Percentiles rank a stretch among this genome's conserved stretches.
phyloP scores from a whole-genome alignment of 2,113 vertebrate species.

The Delphinus delphis region DNA sequence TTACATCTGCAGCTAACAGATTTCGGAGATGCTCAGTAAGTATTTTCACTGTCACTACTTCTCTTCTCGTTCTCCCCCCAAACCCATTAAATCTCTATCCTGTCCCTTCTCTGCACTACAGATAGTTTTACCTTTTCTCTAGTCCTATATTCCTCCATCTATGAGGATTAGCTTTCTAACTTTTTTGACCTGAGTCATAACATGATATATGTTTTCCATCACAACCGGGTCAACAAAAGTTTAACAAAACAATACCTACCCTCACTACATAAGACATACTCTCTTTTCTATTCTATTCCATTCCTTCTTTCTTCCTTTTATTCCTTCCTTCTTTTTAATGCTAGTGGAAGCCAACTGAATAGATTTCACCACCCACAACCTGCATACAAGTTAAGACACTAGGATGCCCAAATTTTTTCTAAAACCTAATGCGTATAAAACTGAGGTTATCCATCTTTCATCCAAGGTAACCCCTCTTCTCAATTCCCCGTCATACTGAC shows the following conservation, averaged over 20 bases:
- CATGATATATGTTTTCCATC: not conserved
- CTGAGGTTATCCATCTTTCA: not conserved
- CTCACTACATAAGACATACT: not conserved
- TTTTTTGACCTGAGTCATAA: not conserved
- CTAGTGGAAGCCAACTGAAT: not conserved
- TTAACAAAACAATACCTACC: not conserved
- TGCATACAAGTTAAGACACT: not conserved
- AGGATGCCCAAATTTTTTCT: not conserved
- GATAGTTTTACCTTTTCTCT: not conserved
- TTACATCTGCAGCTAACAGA: not conserved
- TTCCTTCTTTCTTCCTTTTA: not conserved
- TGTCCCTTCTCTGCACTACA: not conserved
- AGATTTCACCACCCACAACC: not conserved
- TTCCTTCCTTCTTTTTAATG: not conserved
- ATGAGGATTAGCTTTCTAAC: not conserved
- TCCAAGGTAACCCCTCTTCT: not conserved
- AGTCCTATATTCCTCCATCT: not conserved
- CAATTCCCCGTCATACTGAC: not conserved
- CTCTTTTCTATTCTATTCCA: not conserved
- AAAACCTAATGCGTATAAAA: not conserved
- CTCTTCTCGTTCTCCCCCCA: not conserved
- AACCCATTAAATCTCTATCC: not conserved
- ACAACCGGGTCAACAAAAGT: not conserved
- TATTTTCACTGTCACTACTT: not conserved
- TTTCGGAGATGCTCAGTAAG: not conserved